phyloP scores from a whole-genome alignment of 2,113 vertebrate genomes.

The Oncorhynchus mykiss region DNA sequence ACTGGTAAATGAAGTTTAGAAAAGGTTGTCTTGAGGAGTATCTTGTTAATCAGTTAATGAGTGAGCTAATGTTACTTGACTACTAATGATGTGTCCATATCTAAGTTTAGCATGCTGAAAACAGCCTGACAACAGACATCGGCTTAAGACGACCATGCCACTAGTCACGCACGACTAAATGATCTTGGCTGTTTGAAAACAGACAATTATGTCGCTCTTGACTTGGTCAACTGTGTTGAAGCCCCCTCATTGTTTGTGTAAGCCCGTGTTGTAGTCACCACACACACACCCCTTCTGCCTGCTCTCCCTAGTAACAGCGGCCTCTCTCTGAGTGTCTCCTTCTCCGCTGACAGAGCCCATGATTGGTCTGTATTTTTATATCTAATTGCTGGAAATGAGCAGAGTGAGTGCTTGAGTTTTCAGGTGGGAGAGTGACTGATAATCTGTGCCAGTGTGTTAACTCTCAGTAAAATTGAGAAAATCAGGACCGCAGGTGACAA shows the following conservation, averaged over 20 bases:
- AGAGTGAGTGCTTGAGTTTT: conserved; percentile 55
- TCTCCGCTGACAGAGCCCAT: conserved; percentile 37
- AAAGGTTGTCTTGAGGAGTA: too few relatives aligned
- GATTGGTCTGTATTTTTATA: conserved; percentile 79
- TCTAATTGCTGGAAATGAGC: conserved; percentile 73
- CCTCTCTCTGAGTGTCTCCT: conserved; percentile 56
- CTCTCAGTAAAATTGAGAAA: conserved; percentile 25
- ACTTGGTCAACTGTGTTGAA: conserved; percentile 46
- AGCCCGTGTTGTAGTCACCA: conserved; percentile 35
- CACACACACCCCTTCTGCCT: conserved; percentile 14
- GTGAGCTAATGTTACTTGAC: too few relatives aligned
- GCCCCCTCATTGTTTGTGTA: conserved; percentile 48
- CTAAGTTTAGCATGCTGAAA: neutral
- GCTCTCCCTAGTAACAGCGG: conserved; percentile 71
- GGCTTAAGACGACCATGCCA: neutral
- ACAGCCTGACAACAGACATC: neutral
- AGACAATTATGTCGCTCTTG: conserved; percentile 25
- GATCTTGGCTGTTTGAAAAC: neutral
- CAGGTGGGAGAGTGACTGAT: conserved; percentile 60
- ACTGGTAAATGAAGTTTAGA: too few relatives aligned
- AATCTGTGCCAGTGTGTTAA: conserved; percentile 60
- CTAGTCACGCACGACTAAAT: neutral
- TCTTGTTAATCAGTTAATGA: too few relatives aligned
- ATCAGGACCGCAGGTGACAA: neutral
- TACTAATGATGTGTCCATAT: neutral